Evolutionary conservation across 2,113 vertebrate genomes (phyloP), one percentile per base, ranked within the genome.

Genomic region (Scomber japonicus): DNA sequence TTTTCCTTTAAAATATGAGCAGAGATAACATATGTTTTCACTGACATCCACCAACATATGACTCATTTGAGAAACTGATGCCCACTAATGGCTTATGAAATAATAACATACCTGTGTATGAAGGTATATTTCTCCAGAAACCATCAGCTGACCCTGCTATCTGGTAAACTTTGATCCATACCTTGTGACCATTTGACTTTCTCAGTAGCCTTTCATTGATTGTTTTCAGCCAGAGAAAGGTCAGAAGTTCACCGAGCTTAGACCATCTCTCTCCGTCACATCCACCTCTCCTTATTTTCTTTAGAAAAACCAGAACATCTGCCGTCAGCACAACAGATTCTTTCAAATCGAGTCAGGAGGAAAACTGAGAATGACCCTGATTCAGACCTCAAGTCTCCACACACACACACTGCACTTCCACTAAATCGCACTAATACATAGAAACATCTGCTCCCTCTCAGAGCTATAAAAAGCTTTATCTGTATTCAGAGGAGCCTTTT

Each of bases 401-500:
- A 40, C 6, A 35, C 55, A 44, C 72, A 66, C 21, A 45, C 70
- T 61, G 30, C 66, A 70, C 17, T 49, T 57, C 64, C 56, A 40
- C 19, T 46, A 51, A 84, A 62, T 50, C 48, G 6, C 64, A 69
- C 16, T 30, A 5, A 35, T 10, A 17, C 45, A 53, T 40, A 49
- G 49, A 76, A 71, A 67, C 67, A 70, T 55, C 69, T 45, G 77
- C 77, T 78, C 27, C 30, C 56, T 81, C 49, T 76, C 69, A 40
- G 44, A 17, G 12, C 69, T 80, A 30, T 67, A 13, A 71, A 57
- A 78, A 19, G 30, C 55, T 65, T 19, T 44, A 35, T 67, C 59
- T 54, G 48, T 63, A 77, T 76, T 59, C 64, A 73, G 50, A 17
- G 55, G 15, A 72, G 57, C 3, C 75, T 78, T 73, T 84, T 84